A percentile compares a stretch with the other conserved stretches of the same genome.
phyloP scores from a whole-genome alignment of 2,888 invertebrate genomes.

The Villa cingulata region DNA sequence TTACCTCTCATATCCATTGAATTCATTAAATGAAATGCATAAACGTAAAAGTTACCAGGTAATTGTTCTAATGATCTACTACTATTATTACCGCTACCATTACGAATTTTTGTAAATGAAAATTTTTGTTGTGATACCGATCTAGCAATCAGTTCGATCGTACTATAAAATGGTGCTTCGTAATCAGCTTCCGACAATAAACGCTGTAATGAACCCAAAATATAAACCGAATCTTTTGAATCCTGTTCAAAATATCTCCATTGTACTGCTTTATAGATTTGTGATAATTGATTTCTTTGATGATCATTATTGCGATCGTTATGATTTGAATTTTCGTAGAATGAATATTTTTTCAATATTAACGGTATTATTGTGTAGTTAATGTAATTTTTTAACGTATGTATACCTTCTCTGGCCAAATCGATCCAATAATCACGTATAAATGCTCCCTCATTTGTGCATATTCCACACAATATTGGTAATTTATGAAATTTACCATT shows the following conservation, averaged over 20 bases:
- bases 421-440: conserved; percentile 47
- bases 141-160: conserved; percentile 22
- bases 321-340: conserved; percentile 15
- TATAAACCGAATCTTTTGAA: conserved; percentile 16
- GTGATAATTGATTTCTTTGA: conserved; percentile 11
- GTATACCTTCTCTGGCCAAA: conserved; percentile 41
- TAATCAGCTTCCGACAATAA: conserved; percentile 30
- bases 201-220: conserved; percentile 30
- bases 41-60: conserved; percentile 22
- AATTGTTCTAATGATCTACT: background rate
- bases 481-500: conserved; percentile 41
- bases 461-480: conserved; percentile 52
- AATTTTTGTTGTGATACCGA: background rate
- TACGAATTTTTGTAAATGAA: background rate
- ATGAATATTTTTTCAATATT: conserved; percentile 38
- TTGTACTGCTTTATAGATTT: conserved; percentile 25
- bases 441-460: conserved; percentile 51
- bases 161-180: conserved; percentile 30
- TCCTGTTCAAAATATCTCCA: conserved; percentile 31
- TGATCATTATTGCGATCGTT: background rate
- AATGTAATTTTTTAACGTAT: conserved; percentile 43
- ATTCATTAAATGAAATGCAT: conserved; percentile 30
- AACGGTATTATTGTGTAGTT: conserved; percentile 46
- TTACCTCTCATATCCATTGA: conserved; percentile 35
- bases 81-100: background rate